Evolutionary conservation across 1,140 invertebrate species (phyloP), one percentile per base, ranked within the genome.

Genomic region (Drosophila saltans): DNA sequence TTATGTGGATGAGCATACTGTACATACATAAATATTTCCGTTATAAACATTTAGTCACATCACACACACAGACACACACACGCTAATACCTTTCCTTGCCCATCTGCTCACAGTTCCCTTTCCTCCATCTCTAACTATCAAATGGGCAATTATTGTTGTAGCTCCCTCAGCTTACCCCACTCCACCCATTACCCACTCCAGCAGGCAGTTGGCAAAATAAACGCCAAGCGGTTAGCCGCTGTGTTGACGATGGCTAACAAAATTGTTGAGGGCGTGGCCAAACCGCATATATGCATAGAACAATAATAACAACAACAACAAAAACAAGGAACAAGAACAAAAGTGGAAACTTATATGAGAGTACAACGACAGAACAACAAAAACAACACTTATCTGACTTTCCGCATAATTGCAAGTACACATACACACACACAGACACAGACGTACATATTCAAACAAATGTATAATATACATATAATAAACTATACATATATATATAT

Each of bases 111-210:
- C 28, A 30, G 2, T 2, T 4, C 43, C 58, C 21, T 55, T 6
- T 52, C 69, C 73, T 30, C 28, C 28, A 0, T 16, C 28, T 30
- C 28, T 30, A 58, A 36, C 70, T 52, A 52, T 9, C 71, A 66
- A 76, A 58, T 55, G 66, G 67, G 66, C 77, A 80, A 84, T 84
- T 86, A 86, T 85, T 81, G 71, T 81, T 71, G 73, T 74, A 61
- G 71, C 71, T 67, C 63, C 66, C 62, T 71, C 26, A 60, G 28
- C 28, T 30, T 36, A 36, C 66, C 11, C 30, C 52, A 26, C 55
- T 30, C 58, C 8, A 21, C 39, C 40, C 33, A 3, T 11, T 24
- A 9, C 9, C 21, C 21, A 24, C 21, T 52, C 24, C 33, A 36
- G 4, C 6, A 36, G 33, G 3, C 33, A 36, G 60, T 77, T 73